These are phyloP conservation scores for Drosophila azteca DNA, from an alignment of 1,140 invertebrate species.

Conservation along the genomic window DNA sequence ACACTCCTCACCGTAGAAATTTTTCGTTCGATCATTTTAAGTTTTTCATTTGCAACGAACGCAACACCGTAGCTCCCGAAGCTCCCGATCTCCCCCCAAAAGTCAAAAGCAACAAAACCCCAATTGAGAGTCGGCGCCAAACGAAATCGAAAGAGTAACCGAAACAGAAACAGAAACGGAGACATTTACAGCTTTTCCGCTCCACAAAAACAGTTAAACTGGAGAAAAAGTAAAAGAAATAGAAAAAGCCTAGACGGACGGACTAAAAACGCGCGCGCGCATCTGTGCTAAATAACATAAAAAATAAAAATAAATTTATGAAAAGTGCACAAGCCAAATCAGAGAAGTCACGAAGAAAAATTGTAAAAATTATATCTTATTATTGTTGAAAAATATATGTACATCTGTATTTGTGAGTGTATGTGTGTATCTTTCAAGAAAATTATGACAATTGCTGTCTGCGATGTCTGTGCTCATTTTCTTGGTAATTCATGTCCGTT, in stretches of 20 bases:
- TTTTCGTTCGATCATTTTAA: constrained; percentile 74
- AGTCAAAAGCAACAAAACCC: constrained; percentile 6
- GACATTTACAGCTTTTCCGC: not conserved
- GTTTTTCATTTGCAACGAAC: constrained; percentile 81
- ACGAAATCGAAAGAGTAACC: constrained; percentile 60
- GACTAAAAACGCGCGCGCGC: constrained; percentile 41
- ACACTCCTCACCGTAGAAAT: constrained; percentile 67
- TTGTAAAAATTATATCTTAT: constrained; percentile 30
- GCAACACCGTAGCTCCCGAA: constrained; percentile 63
- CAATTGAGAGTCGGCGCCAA: constrained; percentile 40
- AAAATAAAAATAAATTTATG: constrained; percentile 17
- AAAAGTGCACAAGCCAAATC: not conserved
- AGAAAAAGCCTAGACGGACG: not conserved
- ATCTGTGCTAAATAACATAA: constrained; percentile 41
- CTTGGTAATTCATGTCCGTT: not conserved
- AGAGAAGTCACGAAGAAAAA: constrained; percentile 33
- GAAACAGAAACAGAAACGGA: constrained; percentile 21
- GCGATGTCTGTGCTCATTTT: constrained; percentile 32
- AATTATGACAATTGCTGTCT: constrained; percentile 5
- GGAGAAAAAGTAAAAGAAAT: constrained; percentile 36
- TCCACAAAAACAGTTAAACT: constrained; percentile 1
- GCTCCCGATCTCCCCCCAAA: constrained; percentile 34
- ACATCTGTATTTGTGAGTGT: constrained; percentile 15
- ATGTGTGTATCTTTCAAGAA: constrained; percentile 13
- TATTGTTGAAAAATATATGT: constrained; percentile 21